phyloP scores from a whole-genome alignment of 1,140 invertebrate genomes.

The Drosophila pruinosa region DNA sequence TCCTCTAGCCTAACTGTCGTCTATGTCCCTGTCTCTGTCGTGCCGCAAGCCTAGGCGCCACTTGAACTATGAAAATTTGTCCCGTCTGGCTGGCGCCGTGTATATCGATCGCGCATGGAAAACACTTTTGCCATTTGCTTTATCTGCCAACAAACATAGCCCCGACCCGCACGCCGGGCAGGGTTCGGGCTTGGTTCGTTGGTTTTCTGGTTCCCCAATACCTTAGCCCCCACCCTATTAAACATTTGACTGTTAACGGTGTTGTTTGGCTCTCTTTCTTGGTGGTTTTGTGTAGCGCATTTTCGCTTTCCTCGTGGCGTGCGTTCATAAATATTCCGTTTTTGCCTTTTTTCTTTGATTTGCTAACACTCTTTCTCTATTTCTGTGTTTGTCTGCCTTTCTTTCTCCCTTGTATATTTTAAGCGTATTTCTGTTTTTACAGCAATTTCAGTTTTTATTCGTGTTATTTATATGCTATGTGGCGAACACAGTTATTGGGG shows the following conservation, averaged over 20 bases:
- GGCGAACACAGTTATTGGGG: slow-evolving; percentile 52
- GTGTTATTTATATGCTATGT: slow-evolving; percentile 70
- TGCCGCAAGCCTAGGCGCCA: slow-evolving; percentile 71
- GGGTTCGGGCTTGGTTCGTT: slow-evolving; percentile 68
- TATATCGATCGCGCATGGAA: slow-evolving; percentile 79
- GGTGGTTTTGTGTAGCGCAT: slow-evolving; percentile 60
- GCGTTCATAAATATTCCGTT: slow-evolving; percentile 77
- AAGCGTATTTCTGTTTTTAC: slow-evolving; percentile 77
- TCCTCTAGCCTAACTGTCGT: not conserved
- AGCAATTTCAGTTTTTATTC: slow-evolving; percentile 78
- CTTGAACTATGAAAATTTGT: slow-evolving; percentile 82
- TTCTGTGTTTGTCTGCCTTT: not conserved
- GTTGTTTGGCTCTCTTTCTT: slow-evolving; percentile 1
- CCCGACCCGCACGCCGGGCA: slow-evolving; percentile 49
- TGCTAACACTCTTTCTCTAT: not conserved
- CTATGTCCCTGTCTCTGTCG: not conserved
- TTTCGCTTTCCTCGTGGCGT: slow-evolving; percentile 71
- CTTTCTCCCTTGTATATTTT: slow-evolving; percentile 40
- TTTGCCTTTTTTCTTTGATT: slow-evolving; percentile 33
- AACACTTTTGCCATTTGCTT: slow-evolving; percentile 80
- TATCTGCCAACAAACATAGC: slow-evolving; percentile 76
- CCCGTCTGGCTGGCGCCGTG: slow-evolving; percentile 77
- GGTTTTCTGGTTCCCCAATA: slow-evolving; percentile 38
- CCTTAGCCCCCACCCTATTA: not conserved
- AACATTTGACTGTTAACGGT: slow-evolving; percentile 45